Evolutionary conservation across 2,797 vertebrate species (phyloP), one percentile per base, ranked within the genome.

Genomic region (Naso thynnoides): DNA sequence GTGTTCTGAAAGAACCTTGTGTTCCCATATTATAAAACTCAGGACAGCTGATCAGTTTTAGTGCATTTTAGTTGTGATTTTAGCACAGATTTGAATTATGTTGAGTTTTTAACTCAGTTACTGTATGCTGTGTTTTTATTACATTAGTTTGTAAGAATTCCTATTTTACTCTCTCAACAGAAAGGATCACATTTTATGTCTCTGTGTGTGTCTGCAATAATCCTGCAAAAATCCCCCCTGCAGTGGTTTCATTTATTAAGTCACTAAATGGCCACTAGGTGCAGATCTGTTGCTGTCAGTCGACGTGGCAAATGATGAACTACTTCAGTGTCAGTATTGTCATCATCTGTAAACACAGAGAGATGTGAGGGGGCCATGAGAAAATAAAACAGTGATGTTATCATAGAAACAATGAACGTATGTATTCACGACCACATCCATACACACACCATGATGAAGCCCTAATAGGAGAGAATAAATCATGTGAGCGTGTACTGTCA

Each of bases 391-490:
- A 15, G 18, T 21, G n/a, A 29, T 15, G 84, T 89, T 68, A 86
- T 72, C 65, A 84, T 81, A 50, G 78, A 73, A 82, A 80, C 60
- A 69, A 67, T 71, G 18, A 56, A 47, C 29, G 26, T 45, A 56
- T 59, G 38, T 41, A 81, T 78, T 82, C 44, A 79, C 65, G 68
- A 63, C 50, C 49, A 47, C 63, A 49, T 63, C 11, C 42, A 57
- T 19, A 56, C 59, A 70, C 55, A 53, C 26, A 15, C 23, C 19
- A n/a, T 36, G 21, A 79, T 77, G 73, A 64, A 73, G 47, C 48
- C 58, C 8, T 70, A 67, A 84, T 67, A 31, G 72, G 5, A 41
- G 53, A 26, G 50, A 8, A 50, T 42, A 21, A 63, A 66, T 77
- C 49, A 58, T 8, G 38, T 54, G 39, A 63, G 56, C 29, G 5